phyloP scores from a whole-genome alignment of 2,113 vertebrate genomes.

The Leptosomus discolor region DNA sequence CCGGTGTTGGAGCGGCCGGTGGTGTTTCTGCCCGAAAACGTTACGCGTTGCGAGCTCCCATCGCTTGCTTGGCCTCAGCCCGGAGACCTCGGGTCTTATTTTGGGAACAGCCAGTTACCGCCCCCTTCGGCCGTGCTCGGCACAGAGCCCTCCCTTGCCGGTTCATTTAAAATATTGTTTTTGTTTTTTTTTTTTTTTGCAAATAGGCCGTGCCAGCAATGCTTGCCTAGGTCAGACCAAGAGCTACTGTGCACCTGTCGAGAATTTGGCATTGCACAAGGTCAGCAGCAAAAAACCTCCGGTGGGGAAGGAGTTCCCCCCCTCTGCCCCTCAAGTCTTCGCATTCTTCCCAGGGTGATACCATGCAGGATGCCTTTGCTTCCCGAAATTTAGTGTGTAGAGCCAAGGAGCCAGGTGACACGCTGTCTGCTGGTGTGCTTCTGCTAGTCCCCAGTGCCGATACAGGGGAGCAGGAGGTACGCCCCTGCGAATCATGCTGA shows the following conservation, averaged over 20 bases:
- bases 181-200: no score
- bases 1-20: background rate
- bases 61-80: background rate
- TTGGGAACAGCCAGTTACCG: background rate
- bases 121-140: background rate
- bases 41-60: accelerated
- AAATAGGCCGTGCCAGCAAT: background rate
- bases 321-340: accelerated
- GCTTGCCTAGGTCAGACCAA: background rate
- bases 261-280: background rate
- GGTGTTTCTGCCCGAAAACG: background rate
- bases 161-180: background rate
- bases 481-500: accelerated
- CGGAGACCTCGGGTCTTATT: no score
- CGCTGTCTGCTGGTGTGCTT: no score
- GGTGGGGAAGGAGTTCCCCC: background rate
- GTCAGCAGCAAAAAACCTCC: background rate
- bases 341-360: accelerated
- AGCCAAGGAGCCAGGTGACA: background rate
- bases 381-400: background rate
- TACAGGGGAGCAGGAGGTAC: accelerated
- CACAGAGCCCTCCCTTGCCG: background rate
- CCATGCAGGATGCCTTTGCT: background rate
- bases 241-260: accelerated
- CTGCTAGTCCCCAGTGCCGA: accelerated